Evolutionary conservation across 2,113 vertebrate species (phyloP).

Genomic region (Corythaixoides concolor): DNA sequence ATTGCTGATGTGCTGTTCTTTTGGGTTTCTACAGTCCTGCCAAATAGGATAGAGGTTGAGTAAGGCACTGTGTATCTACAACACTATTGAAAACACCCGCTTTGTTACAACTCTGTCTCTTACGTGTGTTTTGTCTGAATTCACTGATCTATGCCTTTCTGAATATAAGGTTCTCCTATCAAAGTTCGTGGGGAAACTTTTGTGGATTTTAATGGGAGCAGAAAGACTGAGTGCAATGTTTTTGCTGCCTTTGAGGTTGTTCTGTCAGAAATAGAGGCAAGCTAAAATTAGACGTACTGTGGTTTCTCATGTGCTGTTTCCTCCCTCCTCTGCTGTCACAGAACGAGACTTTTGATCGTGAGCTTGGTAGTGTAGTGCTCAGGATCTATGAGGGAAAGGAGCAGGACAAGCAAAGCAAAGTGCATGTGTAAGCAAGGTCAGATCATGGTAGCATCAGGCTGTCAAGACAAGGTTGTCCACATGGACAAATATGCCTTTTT

Average conservation of each 20-base stretch:
- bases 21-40: not conserved
- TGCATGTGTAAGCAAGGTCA: not conserved
- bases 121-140: not conserved
- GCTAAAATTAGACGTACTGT: not conserved
- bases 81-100: not conserved
- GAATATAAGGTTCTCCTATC: not conserved
- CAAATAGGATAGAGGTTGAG: not conserved
- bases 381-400: not conserved
- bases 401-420: not conserved
- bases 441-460: not conserved
- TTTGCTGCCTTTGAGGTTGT: not conserved
- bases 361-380: not conserved
- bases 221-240: not conserved
- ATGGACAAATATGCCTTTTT: not conserved
- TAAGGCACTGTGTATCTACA: not conserved
- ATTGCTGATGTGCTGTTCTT: not conserved
- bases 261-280: not conserved
- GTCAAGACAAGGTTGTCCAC: not conserved
- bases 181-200: not conserved
- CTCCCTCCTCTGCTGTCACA: not conserved
- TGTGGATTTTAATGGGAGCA: not conserved
- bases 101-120: not conserved
- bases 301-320: not conserved
- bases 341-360: not conserved
- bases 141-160: not conserved